These are phyloP conservation scores for Argyresthia albistria DNA, from an alignment of 2,888 invertebrate genomes.

Conservation along the genomic window DNA sequence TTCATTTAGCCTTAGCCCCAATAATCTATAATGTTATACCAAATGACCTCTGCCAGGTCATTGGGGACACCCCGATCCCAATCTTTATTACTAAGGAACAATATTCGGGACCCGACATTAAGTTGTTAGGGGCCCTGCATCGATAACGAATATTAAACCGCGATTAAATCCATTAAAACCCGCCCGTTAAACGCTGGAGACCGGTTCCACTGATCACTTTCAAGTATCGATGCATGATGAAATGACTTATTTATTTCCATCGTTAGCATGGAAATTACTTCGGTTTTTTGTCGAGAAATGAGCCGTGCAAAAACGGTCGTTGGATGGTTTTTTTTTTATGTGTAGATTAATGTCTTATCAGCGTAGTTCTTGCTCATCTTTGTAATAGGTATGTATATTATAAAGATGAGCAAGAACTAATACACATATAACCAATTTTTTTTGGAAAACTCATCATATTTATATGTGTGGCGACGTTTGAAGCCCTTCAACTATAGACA, in stretches of 20 bases:
- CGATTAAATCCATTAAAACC: conserved; percentile 8
- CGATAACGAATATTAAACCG: conserved; percentile 13
- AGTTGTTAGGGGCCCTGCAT: conserved; percentile 17
- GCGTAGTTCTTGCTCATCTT: too few relatives aligned
- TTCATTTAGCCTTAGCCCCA: too few relatives aligned
- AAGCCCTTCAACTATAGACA: too few relatives aligned
- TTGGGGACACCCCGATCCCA: conserved; percentile 3
- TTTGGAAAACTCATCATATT: too few relatives aligned
- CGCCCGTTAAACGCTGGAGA: conserved; percentile 5
- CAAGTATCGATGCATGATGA: not conserved
- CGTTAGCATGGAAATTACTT: not conserved
- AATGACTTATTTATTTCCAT: not conserved
- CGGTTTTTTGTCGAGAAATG: not conserved
- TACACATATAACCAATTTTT: too few relatives aligned
- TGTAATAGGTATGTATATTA: too few relatives aligned
- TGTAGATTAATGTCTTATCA: too few relatives aligned
- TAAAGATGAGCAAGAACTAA: too few relatives aligned
- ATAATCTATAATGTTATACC: too few relatives aligned
- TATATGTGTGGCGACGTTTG: too few relatives aligned
- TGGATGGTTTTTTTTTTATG: not conserved
- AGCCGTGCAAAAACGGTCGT: not conserved
- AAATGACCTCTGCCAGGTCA: too few relatives aligned
- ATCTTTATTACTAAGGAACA: conserved; percentile 32
- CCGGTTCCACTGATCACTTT: not conserved
- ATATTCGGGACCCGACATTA: conserved; percentile 28